phyloP scores from a whole-genome alignment of 2,797 vertebrate genomes.

The Botia almorhae region DNA sequence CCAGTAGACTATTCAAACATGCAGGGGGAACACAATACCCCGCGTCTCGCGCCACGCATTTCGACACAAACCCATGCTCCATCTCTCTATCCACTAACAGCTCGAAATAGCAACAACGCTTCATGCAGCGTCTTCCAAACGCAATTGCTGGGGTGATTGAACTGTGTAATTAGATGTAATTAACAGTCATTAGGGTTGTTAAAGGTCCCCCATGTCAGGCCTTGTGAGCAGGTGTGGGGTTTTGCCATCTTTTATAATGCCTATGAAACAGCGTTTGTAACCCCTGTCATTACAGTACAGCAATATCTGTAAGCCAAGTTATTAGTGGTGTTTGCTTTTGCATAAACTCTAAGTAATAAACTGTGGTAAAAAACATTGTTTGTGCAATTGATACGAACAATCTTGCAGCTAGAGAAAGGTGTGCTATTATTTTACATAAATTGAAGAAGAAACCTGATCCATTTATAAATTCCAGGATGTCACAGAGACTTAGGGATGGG shows the following conservation, averaged over 20 bases:
- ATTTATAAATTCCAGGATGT: too few species aligned
- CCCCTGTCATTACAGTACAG: constrained; percentile 5
- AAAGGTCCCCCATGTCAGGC: constrained; percentile 69
- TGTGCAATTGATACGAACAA: too few species aligned
- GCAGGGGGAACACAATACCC: background rate
- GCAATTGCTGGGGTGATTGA: constrained; percentile 72
- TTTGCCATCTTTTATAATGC: background rate
- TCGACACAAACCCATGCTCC: constrained; percentile 26
- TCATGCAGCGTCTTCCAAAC: constrained; percentile 51
- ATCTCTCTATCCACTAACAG: constrained; percentile 40
- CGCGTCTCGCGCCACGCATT: background rate
- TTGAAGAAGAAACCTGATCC: too few species aligned
- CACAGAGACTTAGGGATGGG: too few species aligned
- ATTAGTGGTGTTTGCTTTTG: background rate
- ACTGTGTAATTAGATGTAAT: constrained; percentile 79
- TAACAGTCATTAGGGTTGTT: constrained; percentile 75
- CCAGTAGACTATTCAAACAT: constrained; percentile 10
- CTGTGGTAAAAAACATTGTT: too few species aligned
- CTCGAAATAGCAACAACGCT: constrained; percentile 44
- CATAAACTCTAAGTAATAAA: background rate
- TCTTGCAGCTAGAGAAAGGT: too few species aligned
- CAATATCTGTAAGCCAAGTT: background rate
- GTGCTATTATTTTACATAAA: too few species aligned
- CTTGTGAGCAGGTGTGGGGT: constrained; percentile 71
- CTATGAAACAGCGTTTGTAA: constrained; percentile 37